Percentiles rank a stretch among this genome's conserved stretches.
These are phyloP conservation scores for Diogma glabrata DNA, from an alignment of 2,888 invertebrate genomes.

Conservation along the genomic window DNA sequence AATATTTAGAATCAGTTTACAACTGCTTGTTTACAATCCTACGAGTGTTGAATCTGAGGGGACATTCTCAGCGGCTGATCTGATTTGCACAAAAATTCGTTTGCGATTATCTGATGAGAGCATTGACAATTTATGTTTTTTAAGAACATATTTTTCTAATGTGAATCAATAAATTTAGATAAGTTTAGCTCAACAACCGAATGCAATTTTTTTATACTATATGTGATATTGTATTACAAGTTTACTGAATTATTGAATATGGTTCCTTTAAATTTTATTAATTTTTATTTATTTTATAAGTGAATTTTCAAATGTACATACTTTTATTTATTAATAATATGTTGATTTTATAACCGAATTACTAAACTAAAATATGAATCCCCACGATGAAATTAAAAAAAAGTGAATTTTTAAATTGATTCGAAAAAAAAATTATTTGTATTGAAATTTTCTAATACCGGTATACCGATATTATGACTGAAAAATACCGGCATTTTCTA, in stretches of 20 bases:
- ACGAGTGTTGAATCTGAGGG: background rate
- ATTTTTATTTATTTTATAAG: background rate
- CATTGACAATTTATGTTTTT: background rate
- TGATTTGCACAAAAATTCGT: background rate
- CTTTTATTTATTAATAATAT: background rate
- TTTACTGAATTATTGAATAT: background rate
- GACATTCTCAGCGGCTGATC: background rate
- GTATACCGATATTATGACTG: background rate
- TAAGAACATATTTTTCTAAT: background rate
- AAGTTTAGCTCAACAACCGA: background rate
- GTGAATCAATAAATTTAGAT: background rate
- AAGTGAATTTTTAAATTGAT: background rate
- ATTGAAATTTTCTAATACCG: background rate
- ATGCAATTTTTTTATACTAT: no score
- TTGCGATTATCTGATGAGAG: background rate
- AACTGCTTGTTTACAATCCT: background rate
- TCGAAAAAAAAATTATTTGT: constrained; percentile 1
- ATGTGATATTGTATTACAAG: no score
- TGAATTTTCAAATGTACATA: background rate
- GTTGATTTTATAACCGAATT: background rate
- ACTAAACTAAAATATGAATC: background rate
- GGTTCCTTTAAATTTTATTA: background rate
- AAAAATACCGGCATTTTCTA: constrained; percentile 2
- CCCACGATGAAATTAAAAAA: background rate
- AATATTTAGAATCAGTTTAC: background rate